Evolutionary conservation across 2,797 vertebrate genomes (phyloP).

Genomic region (Aythya fuligula): DNA sequence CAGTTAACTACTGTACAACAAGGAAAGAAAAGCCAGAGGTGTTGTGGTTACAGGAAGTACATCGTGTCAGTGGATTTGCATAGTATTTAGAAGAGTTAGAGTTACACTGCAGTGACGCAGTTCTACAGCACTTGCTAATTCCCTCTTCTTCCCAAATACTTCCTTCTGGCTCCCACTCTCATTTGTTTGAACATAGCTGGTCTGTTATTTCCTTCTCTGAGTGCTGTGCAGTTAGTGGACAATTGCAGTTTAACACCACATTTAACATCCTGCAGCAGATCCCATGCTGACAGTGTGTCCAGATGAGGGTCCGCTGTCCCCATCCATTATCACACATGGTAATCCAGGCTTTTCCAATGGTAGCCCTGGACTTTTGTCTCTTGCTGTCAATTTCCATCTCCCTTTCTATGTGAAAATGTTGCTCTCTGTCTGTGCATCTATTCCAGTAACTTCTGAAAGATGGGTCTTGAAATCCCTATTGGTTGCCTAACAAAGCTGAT

Average conservation of each 20-base stretch:
- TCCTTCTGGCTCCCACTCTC: constrained; percentile 8
- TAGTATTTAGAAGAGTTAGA: constrained; percentile 63
- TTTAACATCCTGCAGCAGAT: not conserved
- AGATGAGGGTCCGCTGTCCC: not conserved
- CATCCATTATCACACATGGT: not conserved
- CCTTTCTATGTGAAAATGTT: not conserved
- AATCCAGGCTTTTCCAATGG: not conserved
- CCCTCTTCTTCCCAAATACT: constrained; percentile 38
- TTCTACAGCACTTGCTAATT: constrained; percentile 40
- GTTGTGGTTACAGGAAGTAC: constrained; percentile 32
- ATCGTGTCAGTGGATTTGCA: constrained; percentile 51
- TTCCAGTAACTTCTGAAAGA: not conserved
- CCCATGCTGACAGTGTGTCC: not conserved
- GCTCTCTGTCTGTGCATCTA: not conserved
- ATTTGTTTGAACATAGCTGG: not conserved
- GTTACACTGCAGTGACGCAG: constrained; percentile 44
- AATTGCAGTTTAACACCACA: not conserved
- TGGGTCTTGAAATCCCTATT: not conserved
- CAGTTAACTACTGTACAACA: constrained; percentile 34
- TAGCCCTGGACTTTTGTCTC: not conserved
- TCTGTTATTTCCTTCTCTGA: not conserved
- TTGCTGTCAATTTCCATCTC: not conserved
- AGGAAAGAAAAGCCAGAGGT: constrained; percentile 44
- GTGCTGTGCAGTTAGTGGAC: rapidly evolving
- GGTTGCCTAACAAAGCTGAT: not conserved